Percentiles rank a stretch among this genome's conserved stretches.
phyloP scores from a whole-genome alignment of 2,888 invertebrate genomes.

The Heliconius charithonia region DNA sequence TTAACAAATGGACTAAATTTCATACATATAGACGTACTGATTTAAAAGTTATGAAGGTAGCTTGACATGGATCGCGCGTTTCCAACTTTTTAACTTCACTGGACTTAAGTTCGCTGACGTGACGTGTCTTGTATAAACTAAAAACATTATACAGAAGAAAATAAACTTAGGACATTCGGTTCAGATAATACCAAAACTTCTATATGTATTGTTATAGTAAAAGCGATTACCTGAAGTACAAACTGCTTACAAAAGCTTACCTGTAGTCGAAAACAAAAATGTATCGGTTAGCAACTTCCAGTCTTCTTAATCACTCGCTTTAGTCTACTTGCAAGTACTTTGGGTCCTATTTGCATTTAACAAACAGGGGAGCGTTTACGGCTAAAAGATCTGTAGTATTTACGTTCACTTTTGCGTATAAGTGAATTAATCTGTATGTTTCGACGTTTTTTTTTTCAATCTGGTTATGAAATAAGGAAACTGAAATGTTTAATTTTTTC shows the following conservation, averaged over 20 bases:
- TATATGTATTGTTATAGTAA: constrained; percentile 3
- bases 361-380: constrained; percentile 19
- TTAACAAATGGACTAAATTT: too few species aligned
- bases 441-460: not conserved
- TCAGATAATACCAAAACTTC: not conserved
- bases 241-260: constrained; percentile 19
- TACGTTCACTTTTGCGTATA: constrained; percentile 6
- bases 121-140: not conserved
- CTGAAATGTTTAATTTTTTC: too few species aligned
- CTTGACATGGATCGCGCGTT: too few species aligned
- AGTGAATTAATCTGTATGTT: not conserved
- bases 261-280: constrained; percentile 34
- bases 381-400: constrained; percentile 7
- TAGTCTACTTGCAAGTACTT: constrained; percentile 29
- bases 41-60: too few species aligned
- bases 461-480: not conserved
- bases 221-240: not conserved
- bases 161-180: not conserved
- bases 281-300: constrained; percentile 38
- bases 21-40: too few species aligned
- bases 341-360: constrained; percentile 18
- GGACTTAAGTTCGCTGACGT: too few species aligned
- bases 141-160: not conserved
- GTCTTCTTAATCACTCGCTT: constrained; percentile 44
- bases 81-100: too few species aligned